A percentile compares a stretch with the other conserved stretches of the same genome.
phyloP scores from a whole-genome alignment of 2,113 vertebrate species.

The Miniopterus natalensis region DNA sequence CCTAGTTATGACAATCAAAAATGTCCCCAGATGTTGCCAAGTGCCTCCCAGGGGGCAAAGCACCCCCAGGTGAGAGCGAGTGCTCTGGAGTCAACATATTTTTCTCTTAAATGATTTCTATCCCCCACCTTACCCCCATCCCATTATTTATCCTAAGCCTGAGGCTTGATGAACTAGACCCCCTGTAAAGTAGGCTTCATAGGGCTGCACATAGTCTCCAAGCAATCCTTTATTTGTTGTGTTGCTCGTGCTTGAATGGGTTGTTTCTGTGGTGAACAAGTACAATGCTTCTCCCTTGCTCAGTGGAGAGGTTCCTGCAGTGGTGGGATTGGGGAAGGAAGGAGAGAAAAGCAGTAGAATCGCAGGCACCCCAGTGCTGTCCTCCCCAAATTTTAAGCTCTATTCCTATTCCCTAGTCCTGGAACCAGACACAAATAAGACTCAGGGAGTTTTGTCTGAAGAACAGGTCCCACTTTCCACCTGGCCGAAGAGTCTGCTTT shows the following conservation, averaged over 20 bases:
- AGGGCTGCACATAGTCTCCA: neutral
- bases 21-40: constrained; percentile 3
- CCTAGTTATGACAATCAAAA: constrained; percentile 23
- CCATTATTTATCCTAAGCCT: neutral
- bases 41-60: neutral
- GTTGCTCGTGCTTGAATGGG: neutral
- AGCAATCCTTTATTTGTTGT: neutral
- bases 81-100: neutral
- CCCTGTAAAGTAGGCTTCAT: neutral
- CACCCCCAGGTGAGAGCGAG: neutral
- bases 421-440: constrained; percentile 41
- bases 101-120: neutral
- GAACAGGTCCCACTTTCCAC: neutral
- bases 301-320: neutral
- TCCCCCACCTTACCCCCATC: neutral
- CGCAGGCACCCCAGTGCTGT: neutral
- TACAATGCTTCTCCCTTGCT: neutral
- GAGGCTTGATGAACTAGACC: neutral
- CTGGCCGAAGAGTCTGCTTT: neutral
- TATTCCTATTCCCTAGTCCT: constrained; percentile 20
- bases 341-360: neutral
- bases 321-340: neutral
- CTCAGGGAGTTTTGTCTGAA: constrained; percentile 79
- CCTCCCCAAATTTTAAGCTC: neutral
- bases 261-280: neutral